Evolutionary conservation across 2,888 invertebrate genomes (phyloP), one percentile per base, ranked within the genome.

Genomic region (Philopedon plagiatum): DNA sequence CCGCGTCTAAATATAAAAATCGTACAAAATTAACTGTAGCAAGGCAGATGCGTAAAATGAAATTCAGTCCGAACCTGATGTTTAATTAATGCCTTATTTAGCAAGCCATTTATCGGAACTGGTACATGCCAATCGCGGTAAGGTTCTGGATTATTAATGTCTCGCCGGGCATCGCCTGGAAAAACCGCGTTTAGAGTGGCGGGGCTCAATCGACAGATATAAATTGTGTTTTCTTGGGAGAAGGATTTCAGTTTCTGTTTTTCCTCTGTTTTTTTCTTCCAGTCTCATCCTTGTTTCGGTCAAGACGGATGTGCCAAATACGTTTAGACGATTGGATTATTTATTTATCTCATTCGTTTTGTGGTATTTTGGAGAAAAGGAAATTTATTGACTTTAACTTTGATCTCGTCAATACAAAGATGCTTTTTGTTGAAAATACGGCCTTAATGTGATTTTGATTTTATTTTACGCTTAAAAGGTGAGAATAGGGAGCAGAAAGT

Each of bases 281-380:
- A 71, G 71, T 66, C 65, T 56, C 65, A 66, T 66, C 66, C 66
- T 71, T 71, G 71, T 71, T 60, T 61, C 71, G 66, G 65, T 61
- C 71, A 66, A 71, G 66, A 71, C 66, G 62, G 66, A 66, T 71
- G 66, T 60, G 71, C 61, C 66, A 71, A 71, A 71, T 71, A 66
- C 71, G 71, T 65, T 71, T 65, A 71, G 71, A 57, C 58, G 65
- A 71, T 71, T 71, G 46, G 71, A 71, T 71, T 71, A 71, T 71
- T 65, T 71, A 71, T 71, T 64, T 71, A 71, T 71, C 71, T 71
- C 60, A 64, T 63, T 71, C 65, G 60, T 65, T 67, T 67, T 37
- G 60, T 60, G 67, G 67, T 67, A 67, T 67, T 60, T 49, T 58
- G 58, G 51, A 60, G 49, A 34, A 67, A 67, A 37, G 37, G 34